Evolutionary conservation across 2,888 invertebrate species (phyloP).

Genomic region (Patella pellucida): DNA sequence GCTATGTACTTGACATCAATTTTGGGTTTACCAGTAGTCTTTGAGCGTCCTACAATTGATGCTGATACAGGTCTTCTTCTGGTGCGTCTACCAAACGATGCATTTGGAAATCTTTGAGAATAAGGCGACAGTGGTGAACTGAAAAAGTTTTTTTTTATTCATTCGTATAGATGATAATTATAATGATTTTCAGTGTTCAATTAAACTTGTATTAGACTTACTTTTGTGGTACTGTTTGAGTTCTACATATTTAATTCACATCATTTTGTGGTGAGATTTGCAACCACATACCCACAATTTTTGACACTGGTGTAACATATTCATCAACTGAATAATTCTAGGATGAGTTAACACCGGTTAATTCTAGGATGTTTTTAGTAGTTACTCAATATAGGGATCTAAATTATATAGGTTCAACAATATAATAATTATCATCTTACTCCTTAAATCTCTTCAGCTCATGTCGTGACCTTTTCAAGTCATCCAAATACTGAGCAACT

Average conservation of each 20-base stretch:
- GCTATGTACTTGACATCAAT: slow-evolving; percentile 69
- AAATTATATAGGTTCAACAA: too few relatives aligned
- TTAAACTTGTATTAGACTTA: too few relatives aligned
- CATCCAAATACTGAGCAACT: slow-evolving; percentile 68
- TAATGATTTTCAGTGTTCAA: too few relatives aligned
- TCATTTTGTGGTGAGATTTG: too few relatives aligned
- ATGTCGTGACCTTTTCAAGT: slow-evolving; percentile 51
- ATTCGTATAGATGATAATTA: neutral
- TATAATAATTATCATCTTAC: too few relatives aligned
- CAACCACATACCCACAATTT: neutral
- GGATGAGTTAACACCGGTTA: too few relatives aligned
- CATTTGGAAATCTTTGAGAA: slow-evolving; percentile 59
- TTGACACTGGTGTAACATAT: neutral
- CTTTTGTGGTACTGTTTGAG: too few relatives aligned
- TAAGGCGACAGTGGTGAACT: slow-evolving; percentile 61
- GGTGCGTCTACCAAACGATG: slow-evolving; percentile 45
- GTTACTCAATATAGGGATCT: neutral
- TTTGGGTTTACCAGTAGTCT: slow-evolving; percentile 55
- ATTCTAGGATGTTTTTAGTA: neutral
- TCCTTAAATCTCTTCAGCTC: slow-evolving; percentile 37
- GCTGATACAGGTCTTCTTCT: slow-evolving; percentile 59
- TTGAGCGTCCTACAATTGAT: slow-evolving; percentile 26
- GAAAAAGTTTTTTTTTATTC: neutral
- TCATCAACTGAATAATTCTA: neutral
- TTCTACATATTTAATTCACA: too few relatives aligned